Evolutionary conservation across 2,113 vertebrate genomes (phyloP).

Genomic region (Pedetes capensis): DNA sequence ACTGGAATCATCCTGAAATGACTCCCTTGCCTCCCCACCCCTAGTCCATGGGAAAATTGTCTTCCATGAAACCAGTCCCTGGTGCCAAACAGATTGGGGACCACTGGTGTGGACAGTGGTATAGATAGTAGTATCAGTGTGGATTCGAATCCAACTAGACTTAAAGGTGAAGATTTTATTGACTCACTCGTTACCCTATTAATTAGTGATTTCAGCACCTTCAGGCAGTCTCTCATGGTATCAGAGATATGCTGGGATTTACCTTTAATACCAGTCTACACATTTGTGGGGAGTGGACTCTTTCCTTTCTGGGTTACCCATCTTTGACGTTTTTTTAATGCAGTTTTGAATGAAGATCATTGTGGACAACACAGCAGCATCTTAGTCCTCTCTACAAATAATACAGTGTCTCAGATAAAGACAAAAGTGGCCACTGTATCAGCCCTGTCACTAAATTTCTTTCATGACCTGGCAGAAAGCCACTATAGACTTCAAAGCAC

Average conservation of each 20-base stretch:
- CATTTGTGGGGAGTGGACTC: not conserved
- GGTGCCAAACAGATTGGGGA: too few species aligned
- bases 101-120: too few species aligned
- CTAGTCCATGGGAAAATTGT: too few species aligned
- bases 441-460: not conserved
- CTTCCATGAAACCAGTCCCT: too few species aligned
- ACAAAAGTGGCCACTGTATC: not conserved
- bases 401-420: not conserved
- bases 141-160: not conserved
- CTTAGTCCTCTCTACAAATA: not conserved
- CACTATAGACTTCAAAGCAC: not conserved
- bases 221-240: not conserved
- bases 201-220: not conserved
- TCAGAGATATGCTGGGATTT: not conserved
- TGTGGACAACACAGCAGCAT: not conserved
- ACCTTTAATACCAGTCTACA: not conserved
- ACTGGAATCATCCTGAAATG: too few species aligned
- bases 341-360: not conserved
- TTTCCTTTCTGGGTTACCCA: not conserved
- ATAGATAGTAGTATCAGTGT: too few species aligned
- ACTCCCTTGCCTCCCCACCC: too few species aligned
- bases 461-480: not conserved
- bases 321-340: not conserved
- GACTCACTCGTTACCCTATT: not conserved
- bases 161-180: not conserved